These are phyloP conservation scores for Gasterosteus aculeatus DNA, from an alignment of 2,113 vertebrate genomes.

Conservation along the genomic window DNA sequence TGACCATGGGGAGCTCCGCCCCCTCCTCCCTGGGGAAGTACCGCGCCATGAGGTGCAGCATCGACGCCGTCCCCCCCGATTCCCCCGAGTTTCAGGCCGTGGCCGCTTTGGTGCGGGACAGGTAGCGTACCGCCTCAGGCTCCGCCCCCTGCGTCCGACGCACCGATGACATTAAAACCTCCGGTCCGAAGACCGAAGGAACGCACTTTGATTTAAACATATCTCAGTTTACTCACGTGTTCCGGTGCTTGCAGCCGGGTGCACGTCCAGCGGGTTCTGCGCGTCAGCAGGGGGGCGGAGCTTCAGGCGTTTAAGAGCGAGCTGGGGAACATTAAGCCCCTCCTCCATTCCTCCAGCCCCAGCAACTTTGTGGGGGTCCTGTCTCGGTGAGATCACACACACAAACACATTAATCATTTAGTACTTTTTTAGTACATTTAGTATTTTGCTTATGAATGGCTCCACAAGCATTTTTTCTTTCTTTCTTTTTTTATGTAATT, in stretches of 20 bases:
- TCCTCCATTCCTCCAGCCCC: conserved; percentile 84
- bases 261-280: conserved; percentile 81
- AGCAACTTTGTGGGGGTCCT: conserved; percentile 88
- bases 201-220: neutral
- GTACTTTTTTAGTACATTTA: neutral
- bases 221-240: neutral
- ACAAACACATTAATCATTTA: neutral
- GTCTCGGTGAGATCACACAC: conserved; percentile 82
- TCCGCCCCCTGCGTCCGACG: too few relatives aligned
- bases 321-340: conserved; percentile 81
- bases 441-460: too few relatives aligned
- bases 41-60: conserved; percentile 85
- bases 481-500: too few relatives aligned
- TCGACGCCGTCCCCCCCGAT: conserved; percentile 75
- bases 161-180: neutral
- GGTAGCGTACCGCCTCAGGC: conserved; percentile 31
- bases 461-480: too few relatives aligned
- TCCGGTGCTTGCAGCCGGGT: conserved; percentile 50
- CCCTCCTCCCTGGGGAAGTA: conserved; percentile 86
- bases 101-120: conserved; percentile 64
- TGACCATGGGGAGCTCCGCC: conserved; percentile 70
- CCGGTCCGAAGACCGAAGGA: neutral
- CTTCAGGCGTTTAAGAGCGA: conserved; percentile 79
- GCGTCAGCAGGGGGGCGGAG: conserved; percentile 82
- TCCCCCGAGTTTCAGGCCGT: conserved; percentile 79